Base-by-base conservation (phyloP, 2,888 invertebrate genomes). In the Diploptera punctata region DNA sequence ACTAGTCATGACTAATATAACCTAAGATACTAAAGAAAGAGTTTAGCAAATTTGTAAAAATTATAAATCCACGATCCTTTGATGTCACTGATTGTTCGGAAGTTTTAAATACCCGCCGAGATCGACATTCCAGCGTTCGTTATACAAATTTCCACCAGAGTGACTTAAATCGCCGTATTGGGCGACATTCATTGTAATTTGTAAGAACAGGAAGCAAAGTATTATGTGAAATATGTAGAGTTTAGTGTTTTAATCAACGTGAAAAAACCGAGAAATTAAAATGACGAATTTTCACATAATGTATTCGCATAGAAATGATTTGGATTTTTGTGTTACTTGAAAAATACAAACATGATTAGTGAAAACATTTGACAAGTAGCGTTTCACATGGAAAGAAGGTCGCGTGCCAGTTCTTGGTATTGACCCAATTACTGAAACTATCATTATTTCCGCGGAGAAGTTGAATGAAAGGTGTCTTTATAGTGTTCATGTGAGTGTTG, bases 321-420 rank as follows among this genome's bases (percentile, higher is more conserved):
- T 57, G 57, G 5, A 29, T 57, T 57, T 31, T 19, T n/a, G 29
- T 57, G 57, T 57, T 21, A 29, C 31, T 57, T 57, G n/a, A 16
- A 29, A 29, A 21, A 26, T 29, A 16, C 26, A n/a, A 5, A 29
- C 29, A 16, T 33, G n/a, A n/a, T 33, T 7, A 33, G 33, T 33
- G 57, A 2, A 57, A 29, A 29, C 57, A n/a, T 57, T 54, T 57
- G 57, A 57, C 57, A 57, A 57, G 21, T n/a, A 5, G 54, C 13
- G 24, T 24, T 57, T 31, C 57, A 31, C 57, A 57, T 57, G 57
- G 26, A 10, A 57, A 57, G 57, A 57, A 57, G 57, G 57, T 57
- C 57, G 57, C 29, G 57, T 57, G 57, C 57, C 31, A 57, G 26
- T 57, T 57, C 29, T 57, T 57, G 57, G 21, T 57, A 57, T 57